Conservation (phyloP, 2,113 vertebrate genomes). For the Rhinolophus ferrumequinum region DNA sequence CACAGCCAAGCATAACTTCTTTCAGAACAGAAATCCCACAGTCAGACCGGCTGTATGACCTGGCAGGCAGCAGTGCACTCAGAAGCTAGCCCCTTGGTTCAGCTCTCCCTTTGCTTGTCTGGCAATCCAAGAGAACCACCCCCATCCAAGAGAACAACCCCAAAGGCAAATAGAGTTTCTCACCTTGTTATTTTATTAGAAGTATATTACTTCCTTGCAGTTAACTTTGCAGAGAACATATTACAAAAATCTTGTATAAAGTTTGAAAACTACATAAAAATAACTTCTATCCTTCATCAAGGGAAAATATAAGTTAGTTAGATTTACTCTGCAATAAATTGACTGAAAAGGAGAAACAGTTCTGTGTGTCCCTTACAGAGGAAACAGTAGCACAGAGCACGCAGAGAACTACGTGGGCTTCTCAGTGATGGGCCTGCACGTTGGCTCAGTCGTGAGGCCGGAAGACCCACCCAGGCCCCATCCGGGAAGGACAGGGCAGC, state of each 20-base stretch:
- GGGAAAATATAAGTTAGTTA: constrained; percentile 68
- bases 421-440: background rate
- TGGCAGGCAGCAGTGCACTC: background rate
- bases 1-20: background rate
- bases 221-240: constrained; percentile 57
- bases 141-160: background rate
- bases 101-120: background rate
- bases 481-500: background rate
- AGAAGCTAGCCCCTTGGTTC: background rate
- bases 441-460: background rate
- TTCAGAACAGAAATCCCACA: background rate
- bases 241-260: constrained; percentile 73
- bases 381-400: background rate
- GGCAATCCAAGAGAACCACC: background rate
- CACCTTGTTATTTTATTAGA: constrained; percentile 86
- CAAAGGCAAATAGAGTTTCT: constrained; percentile 14
- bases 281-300: constrained; percentile 32
- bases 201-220: constrained; percentile 78
- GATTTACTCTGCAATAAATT: constrained; percentile 48
- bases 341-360: constrained; percentile 37
- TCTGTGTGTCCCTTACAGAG: background rate
- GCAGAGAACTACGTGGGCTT: background rate
- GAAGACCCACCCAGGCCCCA: background rate
- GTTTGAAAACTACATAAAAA: constrained; percentile 73
- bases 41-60: background rate